Evolutionary conservation across 2,888 invertebrate genomes (phyloP).

Genomic region (Xanthia togata): DNA sequence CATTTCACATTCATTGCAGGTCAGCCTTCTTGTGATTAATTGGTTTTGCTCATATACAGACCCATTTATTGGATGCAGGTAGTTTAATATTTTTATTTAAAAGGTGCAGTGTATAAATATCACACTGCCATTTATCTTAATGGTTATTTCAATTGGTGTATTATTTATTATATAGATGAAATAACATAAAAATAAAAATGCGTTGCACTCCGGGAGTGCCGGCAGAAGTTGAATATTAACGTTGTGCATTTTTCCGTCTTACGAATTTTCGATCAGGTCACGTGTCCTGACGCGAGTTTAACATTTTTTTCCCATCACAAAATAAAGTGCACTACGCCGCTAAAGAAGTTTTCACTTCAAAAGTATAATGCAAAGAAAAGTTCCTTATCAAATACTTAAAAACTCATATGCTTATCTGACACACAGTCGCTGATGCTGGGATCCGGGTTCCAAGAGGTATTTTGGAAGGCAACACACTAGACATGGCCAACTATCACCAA

Average conservation of each 20-base stretch:
- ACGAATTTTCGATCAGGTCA: too few species aligned
- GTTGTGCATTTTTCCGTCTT: too few species aligned
- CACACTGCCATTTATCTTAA: background rate
- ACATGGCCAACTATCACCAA: slow-evolving; percentile 76
- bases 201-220: too few species aligned
- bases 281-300: too few species aligned
- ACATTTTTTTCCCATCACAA: too few species aligned
- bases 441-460: slow-evolving; percentile 72
- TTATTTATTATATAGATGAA: background rate
- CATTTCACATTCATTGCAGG: too few species aligned
- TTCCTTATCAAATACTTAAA: background rate
- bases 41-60: too few species aligned
- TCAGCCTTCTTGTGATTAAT: background rate
- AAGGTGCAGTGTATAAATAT: background rate
- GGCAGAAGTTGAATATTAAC: too few species aligned
- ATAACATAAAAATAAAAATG: too few species aligned
- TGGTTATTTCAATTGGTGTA: background rate
- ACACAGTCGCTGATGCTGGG: slow-evolving; percentile 74
- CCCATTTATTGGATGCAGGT: background rate
- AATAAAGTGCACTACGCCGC: too few species aligned
- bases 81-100: background rate
- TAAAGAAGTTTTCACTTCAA: too few species aligned
- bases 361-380: background rate
- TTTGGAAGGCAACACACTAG: slow-evolving; percentile 66
- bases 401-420: background rate